Percentiles rank a stretch among this genome's conserved stretches.
Evolutionary conservation across 2,888 invertebrate species (phyloP).

Genomic region (Drosophila nr. fundita): DNA sequence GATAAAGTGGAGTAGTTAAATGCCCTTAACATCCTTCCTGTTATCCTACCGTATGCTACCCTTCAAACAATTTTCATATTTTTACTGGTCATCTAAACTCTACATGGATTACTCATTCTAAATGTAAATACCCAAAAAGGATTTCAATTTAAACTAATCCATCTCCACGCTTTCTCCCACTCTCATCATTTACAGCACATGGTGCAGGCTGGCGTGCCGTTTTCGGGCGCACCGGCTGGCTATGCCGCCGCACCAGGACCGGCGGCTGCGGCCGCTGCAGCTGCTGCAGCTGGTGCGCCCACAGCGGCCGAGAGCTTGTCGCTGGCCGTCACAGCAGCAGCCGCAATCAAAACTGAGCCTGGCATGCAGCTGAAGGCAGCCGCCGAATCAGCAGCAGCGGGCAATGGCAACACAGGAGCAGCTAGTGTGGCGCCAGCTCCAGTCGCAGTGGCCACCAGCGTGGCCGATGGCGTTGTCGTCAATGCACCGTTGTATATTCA

Average conservation of each 20-base stretch:
- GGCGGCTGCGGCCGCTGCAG: constrained; percentile 80
- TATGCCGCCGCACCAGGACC: constrained; percentile 83
- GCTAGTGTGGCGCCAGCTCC: constrained; percentile 60
- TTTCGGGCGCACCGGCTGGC: constrained; percentile 84
- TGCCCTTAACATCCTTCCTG: neutral
- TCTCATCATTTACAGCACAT: constrained; percentile 81
- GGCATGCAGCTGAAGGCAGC: constrained; percentile 83
- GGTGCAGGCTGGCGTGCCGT: constrained; percentile 85
- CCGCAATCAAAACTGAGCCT: constrained; percentile 81
- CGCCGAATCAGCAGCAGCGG: constrained; percentile 69
- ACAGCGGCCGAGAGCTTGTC: constrained; percentile 83
- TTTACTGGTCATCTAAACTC: constrained; percentile 8
- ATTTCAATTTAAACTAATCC: constrained; percentile 60
- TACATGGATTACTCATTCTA: constrained; percentile 28
- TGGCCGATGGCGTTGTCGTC: constrained; percentile 63
- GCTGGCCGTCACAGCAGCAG: constrained; percentile 82
- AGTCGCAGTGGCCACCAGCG: constrained; percentile 70
- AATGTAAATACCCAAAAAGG: constrained; percentile 30
- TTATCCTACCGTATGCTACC: neutral
- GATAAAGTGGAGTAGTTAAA: neutral
- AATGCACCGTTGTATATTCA: constrained; percentile 82
- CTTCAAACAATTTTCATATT: neutral
- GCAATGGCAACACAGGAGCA: constrained; percentile 59
- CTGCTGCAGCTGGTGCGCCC: constrained; percentile 72
- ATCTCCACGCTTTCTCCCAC: constrained; percentile 14